phyloP scores from a whole-genome alignment of 2,888 invertebrate species.

The Drosophila meridiana region DNA sequence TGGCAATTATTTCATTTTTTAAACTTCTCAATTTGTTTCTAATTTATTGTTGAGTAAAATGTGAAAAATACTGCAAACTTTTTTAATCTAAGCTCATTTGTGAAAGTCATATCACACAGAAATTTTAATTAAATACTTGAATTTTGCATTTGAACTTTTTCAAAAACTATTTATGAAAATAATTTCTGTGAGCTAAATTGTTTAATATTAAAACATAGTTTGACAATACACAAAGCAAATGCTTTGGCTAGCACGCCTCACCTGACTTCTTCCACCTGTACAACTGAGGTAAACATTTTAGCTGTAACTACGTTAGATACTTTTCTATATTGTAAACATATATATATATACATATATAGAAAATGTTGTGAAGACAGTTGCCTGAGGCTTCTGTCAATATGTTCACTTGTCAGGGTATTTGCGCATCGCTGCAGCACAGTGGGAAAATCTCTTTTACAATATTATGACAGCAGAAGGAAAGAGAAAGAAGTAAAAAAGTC shows the following conservation, averaged over 20 bases:
- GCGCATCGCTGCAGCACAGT: neutral
- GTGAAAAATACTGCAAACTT: neutral
- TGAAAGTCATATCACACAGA: neutral
- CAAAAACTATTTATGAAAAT: neutral
- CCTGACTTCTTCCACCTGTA: neutral
- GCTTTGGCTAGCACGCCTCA: neutral
- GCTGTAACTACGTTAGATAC: neutral
- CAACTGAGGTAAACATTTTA: neutral
- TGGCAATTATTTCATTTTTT: neutral
- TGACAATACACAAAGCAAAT: neutral
- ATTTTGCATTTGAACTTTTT: neutral
- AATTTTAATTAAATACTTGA: conserved; percentile 1
- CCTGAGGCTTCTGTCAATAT: neutral
- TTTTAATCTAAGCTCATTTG: neutral
- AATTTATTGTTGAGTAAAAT: neutral
- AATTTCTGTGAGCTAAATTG: neutral
- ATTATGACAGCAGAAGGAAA: conserved; percentile 18
- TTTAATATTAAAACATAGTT: neutral
- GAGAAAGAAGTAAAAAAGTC: conserved; percentile 21
- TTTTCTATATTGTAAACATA: no score
- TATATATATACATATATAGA: no score
- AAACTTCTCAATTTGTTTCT: neutral
- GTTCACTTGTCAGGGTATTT: conserved; percentile 21
- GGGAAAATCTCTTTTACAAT: conserved; percentile 16
- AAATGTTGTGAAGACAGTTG: neutral